phyloP scores from a whole-genome alignment of 2,113 vertebrate genomes.

The Columba livia region DNA sequence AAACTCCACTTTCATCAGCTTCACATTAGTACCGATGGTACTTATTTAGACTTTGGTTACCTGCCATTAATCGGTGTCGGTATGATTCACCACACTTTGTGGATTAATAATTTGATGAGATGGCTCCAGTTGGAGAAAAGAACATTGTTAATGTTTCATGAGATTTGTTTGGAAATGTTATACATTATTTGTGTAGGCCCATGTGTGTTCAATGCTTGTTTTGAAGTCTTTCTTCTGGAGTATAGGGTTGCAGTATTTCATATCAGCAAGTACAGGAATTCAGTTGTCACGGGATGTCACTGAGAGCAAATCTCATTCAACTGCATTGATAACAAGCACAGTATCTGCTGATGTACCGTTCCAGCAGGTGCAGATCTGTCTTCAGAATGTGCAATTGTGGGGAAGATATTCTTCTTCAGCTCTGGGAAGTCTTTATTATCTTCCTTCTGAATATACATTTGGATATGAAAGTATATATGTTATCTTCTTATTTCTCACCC shows the following conservation, averaged over 20 bases:
- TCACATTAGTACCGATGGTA: background rate
- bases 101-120: background rate
- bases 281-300: background rate
- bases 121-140: background rate
- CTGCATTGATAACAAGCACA: accelerated
- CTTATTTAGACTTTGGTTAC: no score
- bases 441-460: background rate
- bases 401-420: background rate
- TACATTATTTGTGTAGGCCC: accelerated
- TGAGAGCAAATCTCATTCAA: background rate
- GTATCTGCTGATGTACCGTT: background rate
- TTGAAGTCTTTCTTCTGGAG: background rate
- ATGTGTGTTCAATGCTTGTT: no score
- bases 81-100: background rate
- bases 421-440: background rate
- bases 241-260: background rate
- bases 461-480: background rate
- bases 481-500: background rate
- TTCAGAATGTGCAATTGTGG: background rate
- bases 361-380: background rate
- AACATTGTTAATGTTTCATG: background rate
- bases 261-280: background rate
- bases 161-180: background rate
- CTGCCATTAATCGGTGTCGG: background rate
- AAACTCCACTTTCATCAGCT: background rate